These are phyloP conservation scores for Poecilia picta DNA, from an alignment of 2,797 vertebrate genomes.

Conservation along the genomic window DNA sequence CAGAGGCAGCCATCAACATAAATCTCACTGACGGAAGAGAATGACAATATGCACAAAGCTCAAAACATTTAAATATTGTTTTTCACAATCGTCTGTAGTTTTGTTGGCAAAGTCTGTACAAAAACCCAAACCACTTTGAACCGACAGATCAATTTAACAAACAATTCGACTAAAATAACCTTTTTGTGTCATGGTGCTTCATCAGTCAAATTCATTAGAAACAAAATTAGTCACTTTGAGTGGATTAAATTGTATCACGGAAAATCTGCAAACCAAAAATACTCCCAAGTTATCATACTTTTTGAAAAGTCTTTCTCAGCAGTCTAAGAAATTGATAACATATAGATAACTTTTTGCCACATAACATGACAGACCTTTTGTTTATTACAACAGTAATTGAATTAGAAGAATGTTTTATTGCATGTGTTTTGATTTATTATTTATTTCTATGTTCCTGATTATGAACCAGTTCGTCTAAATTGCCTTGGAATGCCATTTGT, in stretches of 20 bases:
- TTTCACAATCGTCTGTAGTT: neutral
- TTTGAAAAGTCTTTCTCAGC: neutral
- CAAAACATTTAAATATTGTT: neutral
- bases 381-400: neutral
- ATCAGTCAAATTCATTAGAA: neutral
- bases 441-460: neutral
- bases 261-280: neutral
- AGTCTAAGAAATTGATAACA: neutral
- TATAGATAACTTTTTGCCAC: neutral
- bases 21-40: neutral
- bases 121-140: neutral
- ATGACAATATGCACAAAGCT: neutral
- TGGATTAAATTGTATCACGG: neutral
- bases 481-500: neutral
- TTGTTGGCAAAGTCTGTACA: neutral
- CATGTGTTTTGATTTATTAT: neutral
- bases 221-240: neutral
- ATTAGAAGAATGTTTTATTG: neutral
- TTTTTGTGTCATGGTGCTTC: neutral
- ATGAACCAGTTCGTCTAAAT: neutral
- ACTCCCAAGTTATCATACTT: neutral
- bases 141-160: neutral
- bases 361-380: neutral
- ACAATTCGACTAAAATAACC: neutral
- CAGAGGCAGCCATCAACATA: slow-evolving; percentile 1